Evolutionary conservation across 2,888 invertebrate species (phyloP).

Genomic region (Drosophila phalerata): DNA sequence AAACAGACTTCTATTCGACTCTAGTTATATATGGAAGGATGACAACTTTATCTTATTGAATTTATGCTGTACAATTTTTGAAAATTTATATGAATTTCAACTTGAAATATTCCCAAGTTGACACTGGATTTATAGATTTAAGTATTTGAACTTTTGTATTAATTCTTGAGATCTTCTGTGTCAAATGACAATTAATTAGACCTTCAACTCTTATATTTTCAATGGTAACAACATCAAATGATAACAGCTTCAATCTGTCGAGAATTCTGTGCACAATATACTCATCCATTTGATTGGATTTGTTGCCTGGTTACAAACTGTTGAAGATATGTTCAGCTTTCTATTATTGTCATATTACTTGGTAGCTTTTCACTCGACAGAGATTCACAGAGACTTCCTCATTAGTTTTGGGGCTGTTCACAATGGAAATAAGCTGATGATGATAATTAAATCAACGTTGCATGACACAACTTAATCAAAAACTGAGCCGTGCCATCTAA

Average conservation of each 20-base stretch:
- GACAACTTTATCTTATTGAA: constrained; percentile 27
- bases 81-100: neutral
- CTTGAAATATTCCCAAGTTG: neutral
- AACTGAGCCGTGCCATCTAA: constrained; percentile 64
- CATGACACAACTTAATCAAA: constrained; percentile 81
- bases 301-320: constrained; percentile 17
- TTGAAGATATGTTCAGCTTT: constrained; percentile 18
- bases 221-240: constrained; percentile 15
- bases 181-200: neutral
- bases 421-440: constrained; percentile 69
- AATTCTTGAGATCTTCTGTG: neutral
- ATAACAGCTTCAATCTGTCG: constrained; percentile 34
- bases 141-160: neutral
- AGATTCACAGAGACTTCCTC: constrained; percentile 55
- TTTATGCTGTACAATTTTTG: neutral
- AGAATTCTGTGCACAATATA: constrained; percentile 30
- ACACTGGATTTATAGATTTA: neutral
- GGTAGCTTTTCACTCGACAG: constrained; percentile 57
- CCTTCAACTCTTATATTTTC: neutral
- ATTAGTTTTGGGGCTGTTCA: constrained; percentile 60
- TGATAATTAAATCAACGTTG: constrained; percentile 79
- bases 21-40: constrained; percentile 1
- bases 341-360: constrained; percentile 47
- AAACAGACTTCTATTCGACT: neutral
- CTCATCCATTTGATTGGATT: constrained; percentile 41